These are phyloP conservation scores for Callyntrura guangdongensis DNA, from an alignment of 2,888 invertebrate species.

Conservation along the genomic window DNA sequence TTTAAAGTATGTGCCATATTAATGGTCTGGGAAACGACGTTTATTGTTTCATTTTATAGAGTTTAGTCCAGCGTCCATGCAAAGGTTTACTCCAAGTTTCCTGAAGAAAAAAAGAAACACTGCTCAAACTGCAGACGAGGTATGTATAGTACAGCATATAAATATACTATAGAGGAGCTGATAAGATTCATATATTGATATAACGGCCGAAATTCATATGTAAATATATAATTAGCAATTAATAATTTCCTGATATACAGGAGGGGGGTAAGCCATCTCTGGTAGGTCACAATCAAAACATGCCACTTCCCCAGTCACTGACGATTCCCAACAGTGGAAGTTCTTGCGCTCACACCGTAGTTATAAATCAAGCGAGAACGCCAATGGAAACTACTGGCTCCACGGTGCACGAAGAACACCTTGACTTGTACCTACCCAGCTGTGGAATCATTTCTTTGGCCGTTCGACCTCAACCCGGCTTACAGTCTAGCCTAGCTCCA, in stretches of 20 bases:
- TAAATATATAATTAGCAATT: too few species aligned
- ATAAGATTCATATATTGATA: too few species aligned
- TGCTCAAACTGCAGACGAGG: constrained; percentile 60
- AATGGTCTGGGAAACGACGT: too few species aligned
- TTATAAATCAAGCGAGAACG: constrained; percentile 71
- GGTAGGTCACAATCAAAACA: neutral
- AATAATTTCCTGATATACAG: neutral
- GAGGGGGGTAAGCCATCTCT: constrained; percentile 14
- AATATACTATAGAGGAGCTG: too few species aligned
- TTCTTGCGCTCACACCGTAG: neutral
- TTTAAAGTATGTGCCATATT: too few species aligned
- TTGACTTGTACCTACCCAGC: constrained; percentile 88
- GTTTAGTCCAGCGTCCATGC: constrained; percentile 74
- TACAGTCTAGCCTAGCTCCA: constrained; percentile 42
- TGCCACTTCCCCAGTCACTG: constrained; percentile 55
- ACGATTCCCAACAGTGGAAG: constrained; percentile 21
- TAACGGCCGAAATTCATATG: too few species aligned
- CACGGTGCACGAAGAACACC: constrained; percentile 12
- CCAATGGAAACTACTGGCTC: constrained; percentile 62
- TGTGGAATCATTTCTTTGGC: constrained; percentile 88
- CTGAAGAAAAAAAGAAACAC: constrained; percentile 70
- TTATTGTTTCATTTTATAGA: constrained; percentile 51
- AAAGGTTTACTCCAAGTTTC: constrained; percentile 81
- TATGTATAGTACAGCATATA: too few species aligned
- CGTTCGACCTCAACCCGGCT: constrained; percentile 33